phyloP scores from a whole-genome alignment of 2,888 invertebrate genomes.

The Drosophila vallismaia region DNA sequence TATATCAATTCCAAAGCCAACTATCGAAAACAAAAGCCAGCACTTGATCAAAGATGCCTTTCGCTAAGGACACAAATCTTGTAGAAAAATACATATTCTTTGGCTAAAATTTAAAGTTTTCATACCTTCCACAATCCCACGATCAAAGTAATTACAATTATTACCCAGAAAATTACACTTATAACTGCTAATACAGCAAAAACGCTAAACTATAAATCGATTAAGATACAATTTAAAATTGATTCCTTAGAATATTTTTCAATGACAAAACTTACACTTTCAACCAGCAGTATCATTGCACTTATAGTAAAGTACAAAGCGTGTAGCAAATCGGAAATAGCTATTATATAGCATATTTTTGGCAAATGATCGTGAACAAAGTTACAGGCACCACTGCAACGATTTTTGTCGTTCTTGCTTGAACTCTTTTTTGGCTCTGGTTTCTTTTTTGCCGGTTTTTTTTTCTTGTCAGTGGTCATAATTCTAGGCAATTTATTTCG shows the following conservation, averaged over 20 bases:
- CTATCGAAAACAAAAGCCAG: slow-evolving; percentile 64
- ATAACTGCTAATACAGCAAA: slow-evolving; percentile 53
- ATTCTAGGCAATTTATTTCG: slow-evolving; percentile 5
- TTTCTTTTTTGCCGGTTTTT: slow-evolving; percentile 15
- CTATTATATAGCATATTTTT: slow-evolving; percentile 55
- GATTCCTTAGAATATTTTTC: neutral
- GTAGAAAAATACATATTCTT: neutral
- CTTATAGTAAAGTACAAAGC: slow-evolving; percentile 60
- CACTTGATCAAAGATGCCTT: slow-evolving; percentile 45
- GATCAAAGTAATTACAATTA: slow-evolving; percentile 56
- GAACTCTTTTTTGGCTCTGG: neutral
- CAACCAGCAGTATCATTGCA: slow-evolving; percentile 48
- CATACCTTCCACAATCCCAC: slow-evolving; percentile 63
- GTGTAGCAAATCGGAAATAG: slow-evolving; percentile 54
- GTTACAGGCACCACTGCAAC: neutral
- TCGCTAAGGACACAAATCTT: slow-evolving; percentile 30
- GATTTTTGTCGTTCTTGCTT: neutral
- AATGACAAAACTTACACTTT: slow-evolving; percentile 41
- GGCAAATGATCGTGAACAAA: slow-evolving; percentile 33
- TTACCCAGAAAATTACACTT: slow-evolving; percentile 62
- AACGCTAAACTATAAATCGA: slow-evolving; percentile 8
- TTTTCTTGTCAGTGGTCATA: slow-evolving; percentile 51
- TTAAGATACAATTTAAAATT: neutral
- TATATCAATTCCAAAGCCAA: slow-evolving; percentile 57
- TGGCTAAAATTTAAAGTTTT: neutral